Conservation (phyloP, 1,140 invertebrate genomes). For the Metaphire vulgaris region DNA sequence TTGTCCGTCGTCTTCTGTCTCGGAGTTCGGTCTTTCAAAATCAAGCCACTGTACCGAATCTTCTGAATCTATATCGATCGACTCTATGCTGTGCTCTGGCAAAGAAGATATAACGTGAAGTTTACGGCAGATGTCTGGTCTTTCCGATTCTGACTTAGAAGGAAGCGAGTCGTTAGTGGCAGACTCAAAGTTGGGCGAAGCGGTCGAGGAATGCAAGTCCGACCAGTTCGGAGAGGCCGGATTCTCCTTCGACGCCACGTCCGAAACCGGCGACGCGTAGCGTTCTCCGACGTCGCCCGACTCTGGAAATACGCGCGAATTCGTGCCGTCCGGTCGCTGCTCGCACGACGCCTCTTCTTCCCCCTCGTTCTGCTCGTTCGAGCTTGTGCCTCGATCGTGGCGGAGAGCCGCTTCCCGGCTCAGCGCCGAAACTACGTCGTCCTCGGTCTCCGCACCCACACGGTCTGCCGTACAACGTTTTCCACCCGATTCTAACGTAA, state of each 20-base stretch:
- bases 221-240: too few relatives aligned
- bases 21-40: neutral
- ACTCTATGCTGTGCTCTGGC: neutral
- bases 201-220: neutral
- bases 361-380: neutral
- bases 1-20: neutral
- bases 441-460: neutral
- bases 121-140: neutral
- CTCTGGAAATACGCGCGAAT: neutral
- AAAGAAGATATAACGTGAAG: too few relatives aligned
- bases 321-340: neutral
- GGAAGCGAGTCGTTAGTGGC: neutral
- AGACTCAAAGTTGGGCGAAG: neutral
- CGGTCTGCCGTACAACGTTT: neutral
- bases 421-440: neutral
- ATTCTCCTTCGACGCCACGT: neutral
- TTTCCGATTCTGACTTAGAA: neutral
- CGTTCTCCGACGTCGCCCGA: neutral
- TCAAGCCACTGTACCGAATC: neutral
- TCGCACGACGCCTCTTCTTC: neutral
- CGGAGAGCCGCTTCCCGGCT: neutral
- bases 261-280: neutral
- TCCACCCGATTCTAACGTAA: neutral
- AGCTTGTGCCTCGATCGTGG: neutral
- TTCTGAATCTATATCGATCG: neutral